Base-by-base conservation (phyloP, 2,888 invertebrate genomes). In the Druceiella hillmani region DNA sequence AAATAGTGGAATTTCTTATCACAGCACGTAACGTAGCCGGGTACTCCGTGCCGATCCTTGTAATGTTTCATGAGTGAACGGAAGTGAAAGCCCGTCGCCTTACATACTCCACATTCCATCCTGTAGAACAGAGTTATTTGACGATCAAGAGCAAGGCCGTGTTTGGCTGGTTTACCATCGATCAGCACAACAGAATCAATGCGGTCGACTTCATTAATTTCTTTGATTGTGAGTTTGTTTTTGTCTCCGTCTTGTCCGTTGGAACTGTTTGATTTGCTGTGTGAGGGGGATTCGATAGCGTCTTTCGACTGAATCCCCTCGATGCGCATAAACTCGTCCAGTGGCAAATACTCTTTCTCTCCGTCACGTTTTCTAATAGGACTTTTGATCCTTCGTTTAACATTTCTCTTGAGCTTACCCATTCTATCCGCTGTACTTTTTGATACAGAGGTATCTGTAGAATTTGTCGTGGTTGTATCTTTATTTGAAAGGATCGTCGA, bases 61-160 rank as follows among this genome's bases (percentile, higher is more conserved):
- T 70, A 70, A 50, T 70, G 70, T 49, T 60, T 63, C 68, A 70
- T 68, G 11, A 70, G 54, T 3, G 68, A 64, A 39, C 65, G 61
- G 44, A 66, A 70, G 49, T 69, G 56, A 46, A 70, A 69, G 10
- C 62, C 66, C 29, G 55, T 57, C 40, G 64, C 63, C 51, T 68
- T 69, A 44, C 70, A 70, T 47, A 70, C 69, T 41, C 65, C 64
- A 45, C 70, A 70, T 54, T 70, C 69, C 70, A 70, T 70, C 53
- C 66, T 66, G 48, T 70, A 70, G 48, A 70, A 70, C 3, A 69
- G 50, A 2, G 66, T 65, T 49, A 70, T 68, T 49, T 70, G 70
- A 49, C 56, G 62, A 45, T 70, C 70, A 31, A 70, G 50, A 5
- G 61, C 68, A 1, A 59, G 49, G 2, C 70, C 70, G 44, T 65